Evolutionary conservation across 2,113 vertebrate species (phyloP), one percentile per base, ranked within the genome.

Genomic region (Siniperca knerii): DNA sequence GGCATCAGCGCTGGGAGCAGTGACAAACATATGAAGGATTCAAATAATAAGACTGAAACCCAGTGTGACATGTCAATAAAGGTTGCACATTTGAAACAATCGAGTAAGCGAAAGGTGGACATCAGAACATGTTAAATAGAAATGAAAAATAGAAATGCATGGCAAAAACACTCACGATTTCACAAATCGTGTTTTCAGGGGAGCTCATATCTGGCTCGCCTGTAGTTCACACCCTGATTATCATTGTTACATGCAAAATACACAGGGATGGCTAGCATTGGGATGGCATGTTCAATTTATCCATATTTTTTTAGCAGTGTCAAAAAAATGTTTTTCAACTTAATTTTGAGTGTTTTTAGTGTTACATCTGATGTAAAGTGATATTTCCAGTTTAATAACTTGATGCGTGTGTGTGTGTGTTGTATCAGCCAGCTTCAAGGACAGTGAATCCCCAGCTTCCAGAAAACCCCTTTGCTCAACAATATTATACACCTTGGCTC

Each of bases 361-460:
- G 44, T 52, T 52, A 60, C 46, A 25, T 12, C 10, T 58, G 29
- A 79, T 23, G 29, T 52, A 3, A 21, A 4, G 25, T 18, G n/a
- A n/a, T 23, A 42, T n/a, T 65, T 65, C 62, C 62, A 66, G 10
- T 81, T 46, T 46, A 2, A 33, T 55, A 12, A 4, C 35, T 37
- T 37, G 35, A 37, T 60, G 21, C 21, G 3, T 67, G 25, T 23
- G 37, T 16, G 57, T 16, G 57, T 80, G 48, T 57, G 37, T 64
- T 67, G 33, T 61, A 75, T 83, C 76, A 54, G 18, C 37, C 1
- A 48, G 74, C 33, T 54, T 62, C 81, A 86, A 88, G 74, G 25
- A 68, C 87, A 62, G 58, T 52, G 73, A 80, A 23, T 80, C 6
- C 40, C 12, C 69, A 7, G 67, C 50, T 52, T 42, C 10, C 1